phyloP scores from a whole-genome alignment of 1,140 invertebrate species.

The Neodiprion virginianus region DNA sequence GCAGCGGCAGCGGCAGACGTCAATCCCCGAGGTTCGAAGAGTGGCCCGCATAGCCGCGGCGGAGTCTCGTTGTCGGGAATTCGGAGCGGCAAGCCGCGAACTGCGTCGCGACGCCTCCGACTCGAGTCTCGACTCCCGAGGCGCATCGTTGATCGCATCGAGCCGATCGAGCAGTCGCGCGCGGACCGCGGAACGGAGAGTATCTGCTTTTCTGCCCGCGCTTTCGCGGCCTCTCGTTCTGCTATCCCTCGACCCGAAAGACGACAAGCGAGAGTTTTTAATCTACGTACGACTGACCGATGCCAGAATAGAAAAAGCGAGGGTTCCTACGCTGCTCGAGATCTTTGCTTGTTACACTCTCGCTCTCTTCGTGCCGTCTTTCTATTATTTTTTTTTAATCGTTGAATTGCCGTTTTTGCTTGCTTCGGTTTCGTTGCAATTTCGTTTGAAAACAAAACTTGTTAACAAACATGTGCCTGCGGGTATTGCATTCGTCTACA shows the following conservation, averaged over 20 bases:
- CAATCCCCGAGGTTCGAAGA: too few relatives aligned
- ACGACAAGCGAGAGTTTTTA: background rate
- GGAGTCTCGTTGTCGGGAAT: too few relatives aligned
- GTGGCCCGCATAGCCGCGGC: too few relatives aligned
- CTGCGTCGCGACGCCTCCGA: background rate
- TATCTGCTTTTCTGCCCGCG: slow-evolving; percentile 24
- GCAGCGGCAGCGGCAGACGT: background rate
- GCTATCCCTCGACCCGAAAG: background rate
- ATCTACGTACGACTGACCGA: background rate
- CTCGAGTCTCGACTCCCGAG: background rate
- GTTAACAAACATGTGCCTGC: too few relatives aligned
- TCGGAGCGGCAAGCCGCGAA: too few relatives aligned
- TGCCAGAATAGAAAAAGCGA: slow-evolving; percentile 11
- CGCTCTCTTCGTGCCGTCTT: slow-evolving; percentile 10
- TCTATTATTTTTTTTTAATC: background rate
- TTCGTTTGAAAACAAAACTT: too few relatives aligned
- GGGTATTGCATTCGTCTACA: too few relatives aligned
- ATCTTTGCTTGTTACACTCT: slow-evolving; percentile 26
- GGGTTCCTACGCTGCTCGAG: slow-evolving; percentile 17
- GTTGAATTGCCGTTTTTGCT: too few relatives aligned
- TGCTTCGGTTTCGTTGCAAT: too few relatives aligned
- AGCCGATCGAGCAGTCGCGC: slow-evolving; percentile 45
- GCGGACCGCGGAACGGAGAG: slow-evolving; percentile 49
- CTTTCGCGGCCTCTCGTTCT: background rate
- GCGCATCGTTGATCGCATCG: background rate